phyloP scores from a whole-genome alignment of 1,140 invertebrate species.

The Monochamus saltuarius region DNA sequence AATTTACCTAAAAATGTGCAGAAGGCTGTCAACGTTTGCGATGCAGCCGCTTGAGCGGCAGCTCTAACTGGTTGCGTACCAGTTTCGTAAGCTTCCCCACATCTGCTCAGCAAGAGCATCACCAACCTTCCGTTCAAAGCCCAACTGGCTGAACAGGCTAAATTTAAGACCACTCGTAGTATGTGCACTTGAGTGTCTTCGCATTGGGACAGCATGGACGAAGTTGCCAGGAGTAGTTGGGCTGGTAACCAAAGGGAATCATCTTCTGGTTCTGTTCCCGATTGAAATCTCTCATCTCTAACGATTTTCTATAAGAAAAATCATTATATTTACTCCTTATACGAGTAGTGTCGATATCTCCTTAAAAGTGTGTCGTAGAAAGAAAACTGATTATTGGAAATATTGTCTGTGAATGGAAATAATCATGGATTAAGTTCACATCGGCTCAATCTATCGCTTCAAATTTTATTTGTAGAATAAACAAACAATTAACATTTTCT shows the following conservation, averaged over 20 bases:
- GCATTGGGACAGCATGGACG: constrained; percentile 70
- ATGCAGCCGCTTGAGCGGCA: constrained; percentile 78
- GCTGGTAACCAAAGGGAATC: constrained; percentile 89
- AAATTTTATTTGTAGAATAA: too few species aligned
- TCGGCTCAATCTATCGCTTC: too few species aligned
- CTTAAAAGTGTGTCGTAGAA: too few species aligned
- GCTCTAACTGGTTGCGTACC: constrained; percentile 76
- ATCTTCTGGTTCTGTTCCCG: constrained; percentile 87
- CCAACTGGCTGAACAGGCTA: constrained; percentile 78
- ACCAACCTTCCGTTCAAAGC: constrained; percentile 81
- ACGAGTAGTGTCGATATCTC: too few species aligned
- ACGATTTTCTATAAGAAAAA: constrained; percentile 73
- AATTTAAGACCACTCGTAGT: constrained; percentile 74
- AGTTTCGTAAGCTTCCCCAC: constrained; percentile 72
- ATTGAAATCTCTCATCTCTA: constrained; percentile 86
- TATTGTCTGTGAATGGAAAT: too few species aligned
- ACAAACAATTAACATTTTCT: too few species aligned
- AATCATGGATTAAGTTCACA: too few species aligned
- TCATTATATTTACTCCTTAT: too few species aligned
- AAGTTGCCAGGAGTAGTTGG: constrained; percentile 81
- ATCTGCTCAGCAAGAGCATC: constrained; percentile 73
- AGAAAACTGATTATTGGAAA: too few species aligned
- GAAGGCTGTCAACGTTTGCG: constrained; percentile 78
- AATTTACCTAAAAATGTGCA: constrained; percentile 72
- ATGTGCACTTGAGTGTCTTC: constrained; percentile 72